A percentile compares a stretch with the other conserved stretches of the same genome.
These are phyloP conservation scores for Drosophila bunnanda DNA, from an alignment of 2,888 invertebrate genomes.

Conservation along the genomic window DNA sequence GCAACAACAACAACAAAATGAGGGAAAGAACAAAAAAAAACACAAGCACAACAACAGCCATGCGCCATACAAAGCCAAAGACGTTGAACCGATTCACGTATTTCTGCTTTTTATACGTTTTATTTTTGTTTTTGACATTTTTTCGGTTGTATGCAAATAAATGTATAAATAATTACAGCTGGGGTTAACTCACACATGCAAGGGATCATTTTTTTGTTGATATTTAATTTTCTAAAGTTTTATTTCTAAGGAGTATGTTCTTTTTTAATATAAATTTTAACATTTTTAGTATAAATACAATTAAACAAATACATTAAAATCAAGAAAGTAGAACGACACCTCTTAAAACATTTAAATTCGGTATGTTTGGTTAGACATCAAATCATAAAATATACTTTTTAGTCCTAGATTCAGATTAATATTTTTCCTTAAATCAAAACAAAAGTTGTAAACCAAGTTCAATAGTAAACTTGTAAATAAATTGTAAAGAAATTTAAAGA, in stretches of 20 bases:
- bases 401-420: too few species aligned
- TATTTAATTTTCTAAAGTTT: neutral
- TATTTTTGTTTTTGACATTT: constrained; percentile 34
- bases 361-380: too few species aligned
- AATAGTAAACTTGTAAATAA: too few species aligned
- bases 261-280: neutral
- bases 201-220: too few species aligned
- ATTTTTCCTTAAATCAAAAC: too few species aligned
- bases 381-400: neutral
- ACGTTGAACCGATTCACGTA: constrained; percentile 58
- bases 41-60: constrained; percentile 13
- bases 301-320: neutral
- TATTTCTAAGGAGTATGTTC: neutral
- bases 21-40: neutral
- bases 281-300: neutral
- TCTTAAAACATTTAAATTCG: neutral
- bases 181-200: neutral
- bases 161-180: constrained; percentile 14
- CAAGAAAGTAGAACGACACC: too few species aligned
- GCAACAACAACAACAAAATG: constrained; percentile 10
- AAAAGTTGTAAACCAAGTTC: too few species aligned
- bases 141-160: constrained; percentile 47
- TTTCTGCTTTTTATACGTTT: constrained; percentile 32
- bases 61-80: constrained; percentile 55
- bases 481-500: neutral